Conservation (phyloP, 2,113 vertebrate genomes). For the Neotragus moschatus region DNA sequence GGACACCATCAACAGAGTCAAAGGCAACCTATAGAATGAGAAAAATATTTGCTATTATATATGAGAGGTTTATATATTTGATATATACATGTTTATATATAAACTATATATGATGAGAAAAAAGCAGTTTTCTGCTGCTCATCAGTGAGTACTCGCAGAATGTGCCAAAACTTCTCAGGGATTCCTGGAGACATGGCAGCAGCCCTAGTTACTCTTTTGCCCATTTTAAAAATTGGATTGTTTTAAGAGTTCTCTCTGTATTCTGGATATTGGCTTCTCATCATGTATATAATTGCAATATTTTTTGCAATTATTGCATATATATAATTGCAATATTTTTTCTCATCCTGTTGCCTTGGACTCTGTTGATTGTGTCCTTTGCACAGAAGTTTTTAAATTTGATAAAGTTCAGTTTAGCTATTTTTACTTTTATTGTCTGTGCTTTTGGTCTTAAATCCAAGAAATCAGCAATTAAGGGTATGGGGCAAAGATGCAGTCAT, state of each 20-base stretch:
- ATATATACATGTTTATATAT: background rate
- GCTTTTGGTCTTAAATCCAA: background rate
- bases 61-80: background rate
- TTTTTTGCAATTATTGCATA: too few species aligned
- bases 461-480: constrained; percentile 90
- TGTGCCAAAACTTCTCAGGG: background rate
- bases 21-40: background rate
- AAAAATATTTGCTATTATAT: background rate
- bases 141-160: background rate
- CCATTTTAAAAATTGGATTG: background rate
- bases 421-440: background rate
- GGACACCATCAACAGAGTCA: background rate
- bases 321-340: background rate
- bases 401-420: background rate
- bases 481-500: constrained; percentile 90
- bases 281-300: background rate
- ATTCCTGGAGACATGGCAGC: background rate
- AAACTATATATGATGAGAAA: background rate
- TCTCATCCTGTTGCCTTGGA: background rate
- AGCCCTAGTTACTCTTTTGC: background rate
- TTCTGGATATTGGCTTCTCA: background rate
- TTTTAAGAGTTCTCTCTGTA: background rate
- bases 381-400: background rate
- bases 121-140: background rate
- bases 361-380: background rate